Evolutionary conservation across 2,888 invertebrate species (phyloP).

Genomic region (Drosophila falleni): DNA sequence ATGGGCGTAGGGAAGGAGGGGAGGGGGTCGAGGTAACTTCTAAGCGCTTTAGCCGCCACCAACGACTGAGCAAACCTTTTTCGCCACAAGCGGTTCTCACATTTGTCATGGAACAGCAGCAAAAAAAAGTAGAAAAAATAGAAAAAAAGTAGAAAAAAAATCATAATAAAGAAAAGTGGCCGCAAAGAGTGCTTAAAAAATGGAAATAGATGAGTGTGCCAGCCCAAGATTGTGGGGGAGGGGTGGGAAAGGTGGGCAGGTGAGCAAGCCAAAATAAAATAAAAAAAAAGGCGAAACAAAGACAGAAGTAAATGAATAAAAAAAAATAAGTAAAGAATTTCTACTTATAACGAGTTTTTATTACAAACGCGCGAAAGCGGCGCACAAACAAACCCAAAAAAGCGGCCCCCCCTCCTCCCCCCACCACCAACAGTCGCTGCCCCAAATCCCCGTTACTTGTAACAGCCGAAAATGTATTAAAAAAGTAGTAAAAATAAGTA

Average conservation of each 20-base stretch:
- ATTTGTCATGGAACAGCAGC: constrained; percentile 70
- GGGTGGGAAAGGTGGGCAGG: constrained; percentile 36
- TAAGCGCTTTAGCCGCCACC: constrained; percentile 65
- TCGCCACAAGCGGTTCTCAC: constrained; percentile 77
- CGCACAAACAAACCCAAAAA: constrained; percentile 55
- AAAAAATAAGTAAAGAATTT: constrained; percentile 71
- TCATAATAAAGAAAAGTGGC: constrained; percentile 81
- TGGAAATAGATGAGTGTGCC: constrained; percentile 76
- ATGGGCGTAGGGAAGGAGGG: constrained; percentile 10
- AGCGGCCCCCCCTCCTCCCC: background rate
- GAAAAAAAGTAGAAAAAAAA: constrained; percentile 30
- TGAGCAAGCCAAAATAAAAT: constrained; percentile 47
- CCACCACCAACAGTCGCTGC: background rate
- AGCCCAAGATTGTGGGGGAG: constrained; percentile 11
- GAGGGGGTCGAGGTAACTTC: constrained; percentile 64
- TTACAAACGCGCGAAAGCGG: constrained; percentile 80
- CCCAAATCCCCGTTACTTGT: constrained; percentile 26
- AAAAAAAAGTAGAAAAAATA: constrained; percentile 14
- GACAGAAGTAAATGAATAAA: constrained; percentile 20
- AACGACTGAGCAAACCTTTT: constrained; percentile 49
- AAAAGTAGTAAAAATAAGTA: constrained; percentile 70
- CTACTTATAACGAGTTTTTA: constrained; percentile 83
- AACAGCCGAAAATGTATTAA: constrained; percentile 76
- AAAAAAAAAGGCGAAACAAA: constrained; percentile 14
- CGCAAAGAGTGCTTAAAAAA: constrained; percentile 80